Conservation (phyloP, 1,140 invertebrate genomes). For the Diabrotica undecimpunctata region DNA sequence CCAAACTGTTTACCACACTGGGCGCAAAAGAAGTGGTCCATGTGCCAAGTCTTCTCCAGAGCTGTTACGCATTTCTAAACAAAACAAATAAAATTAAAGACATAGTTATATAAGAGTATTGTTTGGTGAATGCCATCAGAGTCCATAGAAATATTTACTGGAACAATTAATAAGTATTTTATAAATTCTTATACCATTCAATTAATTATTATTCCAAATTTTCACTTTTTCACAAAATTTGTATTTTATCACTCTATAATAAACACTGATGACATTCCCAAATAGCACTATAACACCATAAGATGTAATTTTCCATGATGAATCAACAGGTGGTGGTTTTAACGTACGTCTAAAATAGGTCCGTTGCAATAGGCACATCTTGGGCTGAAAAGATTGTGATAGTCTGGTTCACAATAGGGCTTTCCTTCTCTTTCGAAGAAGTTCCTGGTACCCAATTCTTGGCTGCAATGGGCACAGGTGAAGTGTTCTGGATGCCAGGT, state of each 20-base stretch:
- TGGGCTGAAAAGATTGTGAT: constrained; percentile 97
- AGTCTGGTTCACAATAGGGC: constrained; percentile 97
- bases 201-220: no score
- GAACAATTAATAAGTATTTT: no score
- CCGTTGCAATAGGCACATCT: constrained; percentile 98
- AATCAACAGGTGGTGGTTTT: constrained; percentile 1
- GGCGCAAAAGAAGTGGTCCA: constrained; percentile 98
- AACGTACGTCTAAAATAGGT: constrained; percentile 91
- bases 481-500: constrained; percentile 99
- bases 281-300: not conserved
- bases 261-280: not conserved
- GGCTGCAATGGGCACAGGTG: constrained; percentile 93
- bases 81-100: constrained; percentile 17
- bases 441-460: constrained; percentile 94
- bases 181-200: no score
- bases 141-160: no score
- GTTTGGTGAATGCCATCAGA: no score
- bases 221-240: not conserved
- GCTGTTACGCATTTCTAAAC: constrained; percentile 98
- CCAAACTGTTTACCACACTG: constrained; percentile 96
- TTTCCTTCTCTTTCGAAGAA: constrained; percentile 97
- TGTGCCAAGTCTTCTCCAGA: constrained; percentile 98
- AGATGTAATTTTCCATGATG: constrained; percentile 1
- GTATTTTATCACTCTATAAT: not conserved
- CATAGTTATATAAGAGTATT: no score